Conservation (phyloP, 2,113 vertebrate species). For the Zosterops borbonicus region DNA sequence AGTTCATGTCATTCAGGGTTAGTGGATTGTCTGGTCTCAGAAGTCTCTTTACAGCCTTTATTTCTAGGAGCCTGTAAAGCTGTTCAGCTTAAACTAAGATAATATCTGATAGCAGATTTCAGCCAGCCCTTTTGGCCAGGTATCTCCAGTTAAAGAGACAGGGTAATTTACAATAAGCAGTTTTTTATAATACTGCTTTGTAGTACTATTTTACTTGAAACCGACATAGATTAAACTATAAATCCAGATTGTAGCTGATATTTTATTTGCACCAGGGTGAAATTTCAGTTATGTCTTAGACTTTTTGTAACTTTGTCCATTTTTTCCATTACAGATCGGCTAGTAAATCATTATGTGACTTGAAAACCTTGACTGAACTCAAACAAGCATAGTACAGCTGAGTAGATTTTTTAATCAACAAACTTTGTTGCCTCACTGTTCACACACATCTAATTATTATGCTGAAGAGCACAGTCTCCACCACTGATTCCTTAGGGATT, state of each 20-base stretch:
- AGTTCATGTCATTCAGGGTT: background rate
- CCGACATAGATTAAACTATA: background rate
- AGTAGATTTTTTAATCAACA: background rate
- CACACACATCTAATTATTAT: background rate
- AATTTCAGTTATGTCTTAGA: background rate
- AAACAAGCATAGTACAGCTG: background rate
- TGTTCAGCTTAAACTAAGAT: background rate
- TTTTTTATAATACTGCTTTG: background rate
- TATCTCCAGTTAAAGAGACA: background rate
- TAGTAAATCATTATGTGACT: background rate
- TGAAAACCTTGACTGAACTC: background rate
- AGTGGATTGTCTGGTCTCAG: background rate
- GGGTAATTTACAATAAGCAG: background rate
- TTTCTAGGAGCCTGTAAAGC: background rate
- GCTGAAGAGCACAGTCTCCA: background rate
- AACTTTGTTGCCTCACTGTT: background rate
- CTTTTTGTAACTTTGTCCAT: background rate
- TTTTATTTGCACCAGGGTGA: background rate
- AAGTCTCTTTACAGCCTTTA: background rate
- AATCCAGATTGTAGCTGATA: background rate
- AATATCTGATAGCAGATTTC: background rate
- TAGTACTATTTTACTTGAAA: background rate
- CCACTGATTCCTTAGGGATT: background rate
- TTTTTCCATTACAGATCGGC: background rate
- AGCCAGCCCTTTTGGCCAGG: background rate